These are phyloP conservation scores for Caranx melampygus DNA, from an alignment of 2,113 vertebrate genomes.

Conservation along the genomic window DNA sequence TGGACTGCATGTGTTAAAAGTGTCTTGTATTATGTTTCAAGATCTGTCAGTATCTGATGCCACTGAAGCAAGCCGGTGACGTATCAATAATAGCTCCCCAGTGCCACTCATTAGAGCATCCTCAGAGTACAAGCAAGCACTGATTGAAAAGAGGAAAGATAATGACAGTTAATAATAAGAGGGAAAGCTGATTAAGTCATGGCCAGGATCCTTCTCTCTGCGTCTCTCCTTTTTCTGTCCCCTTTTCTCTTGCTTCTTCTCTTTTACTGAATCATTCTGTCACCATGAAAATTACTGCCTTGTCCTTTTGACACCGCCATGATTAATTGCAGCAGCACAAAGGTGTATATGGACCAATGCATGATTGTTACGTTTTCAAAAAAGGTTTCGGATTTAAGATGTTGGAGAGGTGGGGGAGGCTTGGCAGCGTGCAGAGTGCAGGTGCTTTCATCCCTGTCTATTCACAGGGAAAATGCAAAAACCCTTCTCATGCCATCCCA, in stretches of 20 bases:
- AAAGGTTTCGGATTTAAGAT: constrained; percentile 50
- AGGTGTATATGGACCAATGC: constrained; percentile 61
- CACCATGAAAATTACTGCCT: constrained; percentile 67
- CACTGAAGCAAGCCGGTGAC: constrained; percentile 62
- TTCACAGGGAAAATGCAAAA: constrained; percentile 65
- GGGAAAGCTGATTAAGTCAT: constrained; percentile 77
- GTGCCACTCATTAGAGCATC: constrained; percentile 72
- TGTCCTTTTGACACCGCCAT: constrained; percentile 70
- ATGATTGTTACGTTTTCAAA: constrained; percentile 65
- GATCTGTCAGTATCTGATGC: constrained; percentile 68
- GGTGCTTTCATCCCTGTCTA: constrained; percentile 76
- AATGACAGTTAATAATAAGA: constrained; percentile 80
- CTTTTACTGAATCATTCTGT: constrained; percentile 63
- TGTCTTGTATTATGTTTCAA: constrained; percentile 65
- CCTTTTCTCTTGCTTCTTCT: constrained; percentile 29
- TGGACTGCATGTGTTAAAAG: constrained; percentile 46
- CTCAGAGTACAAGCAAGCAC: constrained; percentile 76
- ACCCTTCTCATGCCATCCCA: constrained; percentile 32
- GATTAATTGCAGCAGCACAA: constrained; percentile 73
- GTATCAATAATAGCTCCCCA: constrained; percentile 73
- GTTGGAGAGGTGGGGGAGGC: constrained; percentile 33
- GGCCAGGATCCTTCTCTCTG: constrained; percentile 51
- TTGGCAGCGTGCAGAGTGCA: constrained; percentile 66
- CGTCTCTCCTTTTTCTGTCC: constrained; percentile 30
- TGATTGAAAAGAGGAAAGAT: constrained; percentile 82